phyloP scores from a whole-genome alignment of 2,797 vertebrate species.

The Microctenopoma steveboyesi region DNA sequence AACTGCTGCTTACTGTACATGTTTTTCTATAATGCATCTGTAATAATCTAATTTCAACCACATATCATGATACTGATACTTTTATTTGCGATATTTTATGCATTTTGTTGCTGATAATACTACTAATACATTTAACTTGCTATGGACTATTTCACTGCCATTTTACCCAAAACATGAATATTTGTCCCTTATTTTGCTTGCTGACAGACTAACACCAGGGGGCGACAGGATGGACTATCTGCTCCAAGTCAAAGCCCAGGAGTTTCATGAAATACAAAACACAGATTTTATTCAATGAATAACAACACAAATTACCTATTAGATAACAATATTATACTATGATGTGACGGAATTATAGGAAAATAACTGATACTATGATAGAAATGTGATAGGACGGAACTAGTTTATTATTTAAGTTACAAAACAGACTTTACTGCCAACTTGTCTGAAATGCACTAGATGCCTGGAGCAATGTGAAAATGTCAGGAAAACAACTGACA shows the following conservation, averaged over 20 bases:
- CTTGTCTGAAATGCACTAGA: constrained; percentile 85
- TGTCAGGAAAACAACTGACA: constrained; percentile 72
- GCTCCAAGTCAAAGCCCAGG: constrained; percentile 27
- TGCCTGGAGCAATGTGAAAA: constrained; percentile 85
- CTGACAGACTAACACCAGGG: constrained; percentile 47
- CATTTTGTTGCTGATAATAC: too few relatives aligned
- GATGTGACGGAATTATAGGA: constrained; percentile 71
- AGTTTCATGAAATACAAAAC: constrained; percentile 85
- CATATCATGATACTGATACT: neutral
- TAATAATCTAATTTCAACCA: neutral
- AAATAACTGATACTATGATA: constrained; percentile 90
- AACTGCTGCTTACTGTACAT: neutral
- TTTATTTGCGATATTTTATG: neutral
- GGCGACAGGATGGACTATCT: constrained; percentile 24
- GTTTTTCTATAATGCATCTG: too few relatives aligned
- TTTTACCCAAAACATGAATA: neutral
- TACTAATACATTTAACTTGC: too few relatives aligned
- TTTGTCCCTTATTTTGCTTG: neutral
- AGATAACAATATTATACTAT: constrained; percentile 91
- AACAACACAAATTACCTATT: constrained; percentile 96
- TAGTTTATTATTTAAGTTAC: constrained; percentile 82
- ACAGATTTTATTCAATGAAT: constrained; percentile 96
- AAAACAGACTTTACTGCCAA: constrained; percentile 83
- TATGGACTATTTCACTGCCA: neutral
- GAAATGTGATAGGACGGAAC: constrained; percentile 83